phyloP scores from a whole-genome alignment of 1,140 invertebrate genomes.

The Psix sp. region DNA sequence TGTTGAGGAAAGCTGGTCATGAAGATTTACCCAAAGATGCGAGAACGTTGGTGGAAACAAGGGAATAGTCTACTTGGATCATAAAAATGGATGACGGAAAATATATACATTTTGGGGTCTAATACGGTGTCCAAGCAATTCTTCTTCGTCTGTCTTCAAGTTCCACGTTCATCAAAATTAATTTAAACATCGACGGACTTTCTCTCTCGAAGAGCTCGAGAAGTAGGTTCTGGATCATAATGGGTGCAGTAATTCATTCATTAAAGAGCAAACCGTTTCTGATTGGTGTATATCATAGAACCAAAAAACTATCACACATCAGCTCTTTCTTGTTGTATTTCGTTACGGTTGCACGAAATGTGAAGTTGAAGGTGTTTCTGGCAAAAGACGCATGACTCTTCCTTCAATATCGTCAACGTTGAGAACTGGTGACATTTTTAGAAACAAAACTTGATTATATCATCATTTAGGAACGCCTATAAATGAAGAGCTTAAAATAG shows the following conservation, averaged over 20 bases:
- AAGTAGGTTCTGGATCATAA: background rate
- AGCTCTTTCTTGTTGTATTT: background rate
- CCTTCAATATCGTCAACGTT: background rate
- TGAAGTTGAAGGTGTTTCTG: background rate
- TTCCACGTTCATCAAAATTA: background rate
- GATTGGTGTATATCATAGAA: background rate
- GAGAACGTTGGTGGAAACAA: constrained; percentile 1
- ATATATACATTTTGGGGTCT: background rate
- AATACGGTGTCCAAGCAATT: background rate
- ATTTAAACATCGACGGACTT: background rate
- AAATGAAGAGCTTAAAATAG: background rate
- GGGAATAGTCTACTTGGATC: background rate
- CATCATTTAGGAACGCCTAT: constrained; percentile 4
- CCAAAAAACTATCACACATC: background rate
- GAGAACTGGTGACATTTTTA: background rate
- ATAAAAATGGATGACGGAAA: background rate
- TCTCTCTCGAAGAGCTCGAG: background rate
- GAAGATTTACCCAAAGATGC: background rate
- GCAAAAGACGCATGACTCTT: background rate
- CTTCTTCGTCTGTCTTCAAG: background rate
- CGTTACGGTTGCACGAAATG: background rate
- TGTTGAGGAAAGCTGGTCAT: background rate
- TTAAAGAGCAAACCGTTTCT: background rate
- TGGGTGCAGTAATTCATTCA: background rate
- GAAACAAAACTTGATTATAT: background rate